phyloP scores from a whole-genome alignment of 2,888 invertebrate genomes.

The Pachydiplax longipennis region DNA sequence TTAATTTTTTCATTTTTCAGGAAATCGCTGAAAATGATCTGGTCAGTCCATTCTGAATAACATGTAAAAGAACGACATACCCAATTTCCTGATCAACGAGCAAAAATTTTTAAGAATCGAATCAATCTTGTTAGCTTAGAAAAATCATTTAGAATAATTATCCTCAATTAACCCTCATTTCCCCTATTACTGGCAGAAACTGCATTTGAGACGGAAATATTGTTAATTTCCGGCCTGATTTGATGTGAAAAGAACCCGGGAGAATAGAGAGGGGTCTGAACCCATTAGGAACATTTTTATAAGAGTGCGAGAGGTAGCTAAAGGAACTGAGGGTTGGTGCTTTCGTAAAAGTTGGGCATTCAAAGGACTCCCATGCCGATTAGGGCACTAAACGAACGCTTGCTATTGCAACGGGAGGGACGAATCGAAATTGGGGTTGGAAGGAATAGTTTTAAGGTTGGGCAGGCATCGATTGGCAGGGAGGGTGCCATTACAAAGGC shows the following conservation, averaged over 20 bases:
- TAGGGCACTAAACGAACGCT: not conserved
- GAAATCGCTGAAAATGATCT: too few relatives aligned
- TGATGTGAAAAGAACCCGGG: too few relatives aligned
- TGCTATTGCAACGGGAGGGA: not conserved
- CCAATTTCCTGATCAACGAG: too few relatives aligned
- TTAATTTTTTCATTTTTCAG: too few relatives aligned
- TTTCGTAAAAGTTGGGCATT: not conserved
- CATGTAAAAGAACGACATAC: too few relatives aligned
- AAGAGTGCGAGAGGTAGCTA: not conserved
- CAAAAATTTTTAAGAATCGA: too few relatives aligned
- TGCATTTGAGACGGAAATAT: not conserved
- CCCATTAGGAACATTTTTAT: not conserved
- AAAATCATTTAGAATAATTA: too few relatives aligned
- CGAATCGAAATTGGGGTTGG: not conserved
- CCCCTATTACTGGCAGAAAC: not conserved
- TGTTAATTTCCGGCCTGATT: too few relatives aligned
- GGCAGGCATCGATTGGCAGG: not conserved
- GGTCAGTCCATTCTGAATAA: too few relatives aligned
- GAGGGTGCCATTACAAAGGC: not conserved
- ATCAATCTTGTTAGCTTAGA: too few relatives aligned
- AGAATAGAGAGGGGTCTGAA: not conserved
- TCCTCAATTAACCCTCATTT: too few relatives aligned
- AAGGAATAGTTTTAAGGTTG: not conserved
- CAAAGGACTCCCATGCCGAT: not conserved
- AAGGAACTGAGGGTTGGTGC: not conserved